These are phyloP conservation scores for Xiphophorus maculatus DNA, from an alignment of 2,113 vertebrate genomes.

Conservation along the genomic window DNA sequence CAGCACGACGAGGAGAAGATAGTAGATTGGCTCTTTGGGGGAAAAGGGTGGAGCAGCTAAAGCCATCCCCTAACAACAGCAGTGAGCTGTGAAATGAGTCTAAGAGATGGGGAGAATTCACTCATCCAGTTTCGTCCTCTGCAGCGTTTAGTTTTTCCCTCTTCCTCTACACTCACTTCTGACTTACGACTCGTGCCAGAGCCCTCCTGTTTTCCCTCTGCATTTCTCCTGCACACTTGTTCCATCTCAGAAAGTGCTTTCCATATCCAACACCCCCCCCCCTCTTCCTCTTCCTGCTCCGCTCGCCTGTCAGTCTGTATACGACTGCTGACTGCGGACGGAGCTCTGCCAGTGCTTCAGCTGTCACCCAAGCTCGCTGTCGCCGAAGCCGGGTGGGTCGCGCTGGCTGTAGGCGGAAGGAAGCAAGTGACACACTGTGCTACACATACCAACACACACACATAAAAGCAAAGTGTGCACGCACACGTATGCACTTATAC, in stretches of 20 bases:
- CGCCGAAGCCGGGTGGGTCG: constrained; percentile 60
- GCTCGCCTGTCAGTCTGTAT: constrained; percentile 41
- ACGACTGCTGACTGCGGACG: constrained; percentile 58
- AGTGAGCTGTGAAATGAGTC: constrained; percentile 67
- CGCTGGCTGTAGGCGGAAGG: constrained; percentile 61
- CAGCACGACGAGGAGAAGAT: constrained; percentile 53
- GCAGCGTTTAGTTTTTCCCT: constrained; percentile 1
- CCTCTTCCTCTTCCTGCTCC: background rate
- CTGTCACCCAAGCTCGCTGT: constrained; percentile 17
- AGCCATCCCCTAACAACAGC: constrained; percentile 76
- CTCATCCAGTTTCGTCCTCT: constrained; percentile 28
- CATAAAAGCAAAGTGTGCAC: constrained; percentile 9
- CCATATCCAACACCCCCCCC: background rate
- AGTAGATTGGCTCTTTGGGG: constrained; percentile 66
- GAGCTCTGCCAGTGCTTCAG: constrained; percentile 34
- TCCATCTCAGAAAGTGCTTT: constrained; percentile 8
- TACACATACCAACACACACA: constrained; percentile 43
- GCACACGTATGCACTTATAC: background rate
- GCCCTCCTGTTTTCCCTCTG: constrained; percentile 4
- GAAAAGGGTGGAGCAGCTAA: constrained; percentile 57
- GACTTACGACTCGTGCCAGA: background rate
- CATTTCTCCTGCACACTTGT: constrained; percentile 16
- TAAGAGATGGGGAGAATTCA: constrained; percentile 40
- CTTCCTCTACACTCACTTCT: constrained; percentile 13
- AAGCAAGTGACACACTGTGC: constrained; percentile 62